Evolutionary conservation across 2,888 invertebrate genomes (phyloP).

Genomic region (Teleiodes luculella): DNA sequence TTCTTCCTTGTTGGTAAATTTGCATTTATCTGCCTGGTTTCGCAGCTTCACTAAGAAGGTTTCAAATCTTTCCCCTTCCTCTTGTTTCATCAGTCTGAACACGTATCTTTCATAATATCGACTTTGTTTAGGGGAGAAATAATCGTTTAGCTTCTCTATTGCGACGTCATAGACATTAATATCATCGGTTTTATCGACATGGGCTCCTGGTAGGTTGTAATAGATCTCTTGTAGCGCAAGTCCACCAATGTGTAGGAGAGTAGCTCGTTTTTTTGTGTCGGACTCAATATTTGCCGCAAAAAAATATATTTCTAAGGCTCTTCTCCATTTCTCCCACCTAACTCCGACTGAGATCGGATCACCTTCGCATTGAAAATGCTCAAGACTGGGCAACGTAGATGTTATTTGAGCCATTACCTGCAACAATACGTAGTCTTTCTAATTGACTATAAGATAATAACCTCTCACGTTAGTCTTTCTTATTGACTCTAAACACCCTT

Average conservation of each 20-base stretch:
- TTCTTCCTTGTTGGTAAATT: background rate
- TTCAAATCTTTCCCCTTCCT: constrained; percentile 22
- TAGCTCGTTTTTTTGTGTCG: background rate
- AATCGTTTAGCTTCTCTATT: constrained; percentile 17
- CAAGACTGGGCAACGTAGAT: no score
- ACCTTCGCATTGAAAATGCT: background rate
- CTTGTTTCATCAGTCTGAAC: constrained; percentile 19
- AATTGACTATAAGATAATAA: no score
- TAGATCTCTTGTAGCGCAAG: background rate
- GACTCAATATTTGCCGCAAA: background rate
- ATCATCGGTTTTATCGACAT: background rate
- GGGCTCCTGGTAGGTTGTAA: no score
- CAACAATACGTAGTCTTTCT: no score
- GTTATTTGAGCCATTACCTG: no score
- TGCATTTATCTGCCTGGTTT: background rate
- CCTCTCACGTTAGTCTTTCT: no score
- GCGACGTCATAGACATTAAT: constrained; percentile 14
- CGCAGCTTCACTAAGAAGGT: constrained; percentile 18
- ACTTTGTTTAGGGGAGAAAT: constrained; percentile 21
- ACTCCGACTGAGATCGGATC: background rate
- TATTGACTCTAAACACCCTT: no score
- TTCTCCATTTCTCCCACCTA: background rate
- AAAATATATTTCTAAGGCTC: no score
- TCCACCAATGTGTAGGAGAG: background rate
- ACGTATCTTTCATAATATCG: constrained; percentile 19